Evolutionary conservation across 2,797 vertebrate species (phyloP), one percentile per base, ranked within the genome.

Genomic region (Orestias chungarensis): DNA sequence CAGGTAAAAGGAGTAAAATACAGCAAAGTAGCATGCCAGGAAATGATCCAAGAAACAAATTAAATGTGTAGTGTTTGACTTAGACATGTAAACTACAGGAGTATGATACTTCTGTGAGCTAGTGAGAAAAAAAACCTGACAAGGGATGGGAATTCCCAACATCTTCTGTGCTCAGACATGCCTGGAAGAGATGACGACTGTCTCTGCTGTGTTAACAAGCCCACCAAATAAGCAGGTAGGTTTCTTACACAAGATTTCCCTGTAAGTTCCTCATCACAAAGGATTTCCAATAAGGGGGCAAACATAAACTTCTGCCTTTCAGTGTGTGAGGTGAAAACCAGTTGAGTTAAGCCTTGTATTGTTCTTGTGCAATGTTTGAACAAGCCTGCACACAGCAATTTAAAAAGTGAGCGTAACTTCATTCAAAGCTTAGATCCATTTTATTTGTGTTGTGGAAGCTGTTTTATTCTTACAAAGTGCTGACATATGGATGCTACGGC

Each of bases 181-280:
- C 74, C 86, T 66, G 2, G 72, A 78, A 61, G 59, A 88, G 79
- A 87, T 86, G 82, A 86, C 76, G 66, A 72, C 81, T 85, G 76
- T 84, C 59, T 62, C 40, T 6, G 9, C 42, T 81, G 76, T 80
- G 84, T 91, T 88, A 88, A 93, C 89, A 91, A 92, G 82, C 75
- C 78, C 75, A 80, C 71, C 85, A 84, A 88, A 91, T 87, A 52
- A 89, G 68, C 72, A 83, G 87, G 82, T 91, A 66, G 31, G 75
- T 78, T 64, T 83, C 73, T 86, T 70, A 83, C 83, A 84, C 87
- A 85, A 82, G 70, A 81, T 76, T 67, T 64, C 77, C 80, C 82
- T 84, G 77, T 82, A 72, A 85, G 79, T 83, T 72, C 66, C 73
- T 74, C 33, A 52, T 25, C 44, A 65, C 61, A 61, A 47, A 82